phyloP scores from a whole-genome alignment of 2,113 vertebrate genomes.

The Trochalopteron elliotii region DNA sequence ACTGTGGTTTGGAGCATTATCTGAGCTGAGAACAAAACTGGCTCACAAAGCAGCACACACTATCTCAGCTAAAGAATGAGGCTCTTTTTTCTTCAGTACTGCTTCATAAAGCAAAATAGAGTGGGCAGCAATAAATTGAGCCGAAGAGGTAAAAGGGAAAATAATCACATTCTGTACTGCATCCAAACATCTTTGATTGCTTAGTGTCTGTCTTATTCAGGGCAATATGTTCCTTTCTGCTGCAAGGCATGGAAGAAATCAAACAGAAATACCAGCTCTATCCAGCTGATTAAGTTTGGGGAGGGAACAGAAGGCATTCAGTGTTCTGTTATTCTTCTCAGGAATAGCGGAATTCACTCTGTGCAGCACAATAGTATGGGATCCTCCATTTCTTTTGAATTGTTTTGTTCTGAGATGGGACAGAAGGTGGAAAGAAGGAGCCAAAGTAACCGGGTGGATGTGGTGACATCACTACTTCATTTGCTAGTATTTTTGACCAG shows the following conservation, averaged over 20 bases:
- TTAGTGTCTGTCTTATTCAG: not conserved
- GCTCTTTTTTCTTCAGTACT: not conserved
- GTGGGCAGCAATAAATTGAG: not conserved
- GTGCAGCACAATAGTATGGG: not conserved
- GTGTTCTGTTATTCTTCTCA: not conserved
- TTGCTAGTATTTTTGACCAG: not conserved
- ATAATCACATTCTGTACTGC: not conserved
- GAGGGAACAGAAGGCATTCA: not conserved
- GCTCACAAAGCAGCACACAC: not conserved
- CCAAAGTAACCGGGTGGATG: not conserved
- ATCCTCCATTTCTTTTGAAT: not conserved
- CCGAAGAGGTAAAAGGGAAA: slow-evolving; percentile 1
- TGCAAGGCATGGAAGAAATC: not conserved
- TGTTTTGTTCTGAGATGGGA: not conserved
- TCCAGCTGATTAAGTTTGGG: not conserved
- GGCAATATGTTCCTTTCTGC: not conserved
- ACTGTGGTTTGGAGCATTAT: not conserved
- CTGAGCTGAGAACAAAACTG: not conserved
- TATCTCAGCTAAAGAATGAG: not conserved
- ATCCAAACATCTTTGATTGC: slow-evolving; percentile 32
- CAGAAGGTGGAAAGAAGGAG: not conserved
- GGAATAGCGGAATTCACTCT: not conserved
- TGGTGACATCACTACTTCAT: not conserved
- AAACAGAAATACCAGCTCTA: not conserved
- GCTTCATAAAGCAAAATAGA: not conserved